Evolutionary conservation across 2,113 vertebrate species (phyloP), one percentile per base, ranked within the genome.

Genomic region (Sinocyclocheilus rhinocerous): DNA sequence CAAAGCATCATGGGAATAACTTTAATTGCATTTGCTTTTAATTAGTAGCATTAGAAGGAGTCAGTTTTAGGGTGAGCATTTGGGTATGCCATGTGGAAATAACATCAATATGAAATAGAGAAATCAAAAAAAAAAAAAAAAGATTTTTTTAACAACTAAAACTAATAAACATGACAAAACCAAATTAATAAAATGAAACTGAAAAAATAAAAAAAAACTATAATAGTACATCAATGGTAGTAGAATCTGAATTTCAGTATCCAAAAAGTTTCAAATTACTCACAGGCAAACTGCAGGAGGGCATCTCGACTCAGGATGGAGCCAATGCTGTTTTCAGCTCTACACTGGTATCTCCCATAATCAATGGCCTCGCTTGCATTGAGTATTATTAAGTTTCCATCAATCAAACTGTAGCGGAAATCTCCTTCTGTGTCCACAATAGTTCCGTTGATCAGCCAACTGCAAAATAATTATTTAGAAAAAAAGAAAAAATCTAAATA

Each of bases 201-300:
- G 13, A 29, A 48, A 7, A 2, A 15, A 65, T 6, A 26, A 29
- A 1, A 42, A 8, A 7, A 42, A 33, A 33, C 29, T 8, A 42
- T 9, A 13, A 3, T 26, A 15, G n/a, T 26, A 5, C 3, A 2
- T 69, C 13, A 4, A 15, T 26, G 61, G 2, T 33, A 13, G 15
- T 33, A 69, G 36, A 69, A 69, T 69, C 67, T 33, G 0, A 39
- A 72, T 22, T 39, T 50, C 16, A 20, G 22, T 4, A n/a, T 63
- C 16, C 36, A 45, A 18, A 75, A 61, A 39, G 2, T 8, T 36
- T 48, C 65, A 4, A 85, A 52, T 61, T 95, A 99, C 98, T 98
- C 90, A 99, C 98, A 99, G 92, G 98, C 97, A 94, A 99, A 99
- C 85, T 98, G 97, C 87, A 99, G 93, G 9, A 94, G 84, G 50